Evolutionary conservation across 1,140 invertebrate species (phyloP), one percentile per base, ranked within the genome.

Genomic region (Hormaphis cornu): DNA sequence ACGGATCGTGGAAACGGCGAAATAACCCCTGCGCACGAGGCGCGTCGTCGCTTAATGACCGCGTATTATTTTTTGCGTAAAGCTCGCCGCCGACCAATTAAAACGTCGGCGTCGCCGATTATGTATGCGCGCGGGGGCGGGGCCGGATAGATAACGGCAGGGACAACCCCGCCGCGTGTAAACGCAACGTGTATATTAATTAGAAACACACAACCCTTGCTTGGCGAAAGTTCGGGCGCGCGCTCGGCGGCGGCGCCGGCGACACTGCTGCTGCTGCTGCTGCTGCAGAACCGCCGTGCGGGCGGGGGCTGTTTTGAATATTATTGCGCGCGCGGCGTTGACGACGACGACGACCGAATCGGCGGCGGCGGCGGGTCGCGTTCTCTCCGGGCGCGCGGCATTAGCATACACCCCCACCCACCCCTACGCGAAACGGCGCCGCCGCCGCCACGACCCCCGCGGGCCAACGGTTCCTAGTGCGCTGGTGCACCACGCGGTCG

Each of bases 281-380:
- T n/a, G n/a, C n/a, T n/a, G n/a, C n/a, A n/a, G n/a, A n/a, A n/a
- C n/a, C n/a, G n/a, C n/a, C 30, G 18, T 42, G 37, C 59, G 59
- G 59, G 59, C 59, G 59, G 59, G 59, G 28, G 59, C 59, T 63
- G 16, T 63, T 63, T 63, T 63, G 59, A 63, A 63, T 63, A 63
- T n/a, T n/a, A n/a, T n/a, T 63, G 59, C 59, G 59, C 59, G 59
- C 40, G 16, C 42, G 59, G 28, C 59, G 37, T n/a, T 22, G 28
- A 35, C 24, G 16, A 30, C 59, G 44, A 22, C 58, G 58, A 8
- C 56, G n/a, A 42, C 35, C 10, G 24, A 16, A 10, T 2, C 10
- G n/a, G 20, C 16, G 42, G 44, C 22, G 59, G 20, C 22, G 35
- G 33, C 30, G 22, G 58, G 40, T 16, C 37, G 28, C 58, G 40